Percentiles rank a stretch among this genome's conserved stretches.
phyloP scores from a whole-genome alignment of 2,797 vertebrate genomes.

The Helicolenus hilgendorfi region DNA sequence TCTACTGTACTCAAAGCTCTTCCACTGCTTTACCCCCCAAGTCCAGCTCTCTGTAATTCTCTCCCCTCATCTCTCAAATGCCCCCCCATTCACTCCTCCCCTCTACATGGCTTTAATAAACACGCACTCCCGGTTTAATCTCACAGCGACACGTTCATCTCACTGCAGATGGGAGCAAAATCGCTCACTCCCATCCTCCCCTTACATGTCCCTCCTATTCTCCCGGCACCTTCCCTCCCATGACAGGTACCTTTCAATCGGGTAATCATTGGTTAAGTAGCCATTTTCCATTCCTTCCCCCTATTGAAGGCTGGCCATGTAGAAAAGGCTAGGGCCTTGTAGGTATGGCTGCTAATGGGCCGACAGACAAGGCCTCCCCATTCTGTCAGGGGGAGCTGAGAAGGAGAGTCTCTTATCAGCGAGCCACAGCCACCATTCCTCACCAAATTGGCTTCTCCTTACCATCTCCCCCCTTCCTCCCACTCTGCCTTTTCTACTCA shows the following conservation, averaged over 20 bases:
- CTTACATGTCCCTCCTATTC: slow-evolving; percentile 69
- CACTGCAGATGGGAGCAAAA: slow-evolving; percentile 90
- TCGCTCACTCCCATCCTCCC: slow-evolving; percentile 90
- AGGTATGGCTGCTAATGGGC: slow-evolving; percentile 93
- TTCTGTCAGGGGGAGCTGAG: slow-evolving; percentile 82
- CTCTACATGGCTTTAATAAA: slow-evolving; percentile 70
- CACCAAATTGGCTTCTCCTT: slow-evolving; percentile 80
- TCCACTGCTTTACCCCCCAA: not conserved
- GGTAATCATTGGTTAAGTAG: slow-evolving; percentile 92
- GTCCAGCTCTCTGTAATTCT: slow-evolving; percentile 27
- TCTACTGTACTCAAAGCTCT: not conserved
- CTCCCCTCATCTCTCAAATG: slow-evolving; percentile 22
- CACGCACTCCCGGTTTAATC: slow-evolving; percentile 86
- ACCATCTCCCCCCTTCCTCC: slow-evolving; percentile 51
- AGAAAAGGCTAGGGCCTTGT: slow-evolving; percentile 90
- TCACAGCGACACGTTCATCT: slow-evolving; percentile 91
- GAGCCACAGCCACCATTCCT: slow-evolving; percentile 88
- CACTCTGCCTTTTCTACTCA: slow-evolving; percentile 25
- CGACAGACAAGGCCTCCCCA: slow-evolving; percentile 91
- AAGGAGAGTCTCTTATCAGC: slow-evolving; percentile 91
- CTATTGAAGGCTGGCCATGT: slow-evolving; percentile 71
- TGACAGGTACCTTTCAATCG: slow-evolving; percentile 96
- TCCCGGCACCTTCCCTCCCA: slow-evolving; percentile 89
- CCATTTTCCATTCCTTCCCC: slow-evolving; percentile 91
- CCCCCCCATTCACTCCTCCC: not conserved